These are phyloP conservation scores for Microlaimidae sp. DNA, from an alignment of 2,888 invertebrate species.

Conservation along the genomic window DNA sequence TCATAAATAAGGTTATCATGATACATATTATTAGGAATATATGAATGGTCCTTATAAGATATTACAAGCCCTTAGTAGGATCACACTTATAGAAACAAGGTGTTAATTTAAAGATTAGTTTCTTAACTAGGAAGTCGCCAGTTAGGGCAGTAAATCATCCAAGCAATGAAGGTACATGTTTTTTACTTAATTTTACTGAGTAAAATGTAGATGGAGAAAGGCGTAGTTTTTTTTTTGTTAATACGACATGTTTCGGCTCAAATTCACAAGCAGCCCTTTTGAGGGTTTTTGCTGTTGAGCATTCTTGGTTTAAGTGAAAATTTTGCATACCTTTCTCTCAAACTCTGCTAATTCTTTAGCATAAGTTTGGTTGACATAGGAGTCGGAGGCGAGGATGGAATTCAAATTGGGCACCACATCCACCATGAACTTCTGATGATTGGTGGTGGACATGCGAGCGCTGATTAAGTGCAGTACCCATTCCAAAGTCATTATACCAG, in stretches of 20 bases:
- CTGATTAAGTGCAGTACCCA: constrained; percentile 14
- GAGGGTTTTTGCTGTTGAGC: background rate
- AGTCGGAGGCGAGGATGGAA: background rate
- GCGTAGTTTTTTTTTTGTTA: background rate
- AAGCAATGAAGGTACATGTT: too few species aligned
- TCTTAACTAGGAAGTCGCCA: too few species aligned
- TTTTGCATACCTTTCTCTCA: constrained; percentile 14
- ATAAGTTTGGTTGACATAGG: constrained; percentile 4
- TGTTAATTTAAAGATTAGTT: too few species aligned
- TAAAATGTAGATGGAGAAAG: background rate
- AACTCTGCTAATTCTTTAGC: constrained; percentile 9
- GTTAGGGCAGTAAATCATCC: too few species aligned
- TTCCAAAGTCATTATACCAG: constrained; percentile 12
- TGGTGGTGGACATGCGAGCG: constrained; percentile 12
- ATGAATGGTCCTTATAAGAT: too few species aligned
- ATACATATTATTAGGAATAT: too few species aligned
- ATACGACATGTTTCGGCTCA: background rate
- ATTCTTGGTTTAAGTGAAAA: too few species aligned
- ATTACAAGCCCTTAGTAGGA: too few species aligned
- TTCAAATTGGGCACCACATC: constrained; percentile 13
- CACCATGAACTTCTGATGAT: constrained; percentile 2
- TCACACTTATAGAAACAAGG: too few species aligned
- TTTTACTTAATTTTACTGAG: too few species aligned
- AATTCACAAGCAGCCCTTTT: background rate
- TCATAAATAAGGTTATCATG: too few species aligned